These are phyloP conservation scores for Rhynchomys soricoides DNA, from an alignment of 2,113 vertebrate species.

Conservation along the genomic window DNA sequence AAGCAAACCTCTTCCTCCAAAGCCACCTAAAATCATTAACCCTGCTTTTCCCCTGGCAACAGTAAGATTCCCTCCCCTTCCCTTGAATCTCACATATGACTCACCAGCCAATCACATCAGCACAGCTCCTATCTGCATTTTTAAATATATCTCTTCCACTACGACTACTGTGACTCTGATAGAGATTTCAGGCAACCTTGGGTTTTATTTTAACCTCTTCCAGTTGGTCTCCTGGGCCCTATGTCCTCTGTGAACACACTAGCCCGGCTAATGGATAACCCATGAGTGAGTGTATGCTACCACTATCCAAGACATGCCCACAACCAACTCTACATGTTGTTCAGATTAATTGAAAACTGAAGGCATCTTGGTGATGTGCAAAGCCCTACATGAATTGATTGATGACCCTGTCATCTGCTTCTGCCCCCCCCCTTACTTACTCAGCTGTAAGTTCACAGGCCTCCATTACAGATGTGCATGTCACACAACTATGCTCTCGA, in stretches of 20 bases:
- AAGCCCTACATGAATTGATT: too few species aligned
- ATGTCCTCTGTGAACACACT: not conserved
- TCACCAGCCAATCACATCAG: not conserved
- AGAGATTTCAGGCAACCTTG: not conserved
- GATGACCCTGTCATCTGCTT: not conserved
- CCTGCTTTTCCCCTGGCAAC: not conserved
- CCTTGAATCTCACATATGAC: not conserved
- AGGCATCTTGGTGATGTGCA: not conserved
- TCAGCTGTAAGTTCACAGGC: not conserved
- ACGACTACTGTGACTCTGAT: not conserved
- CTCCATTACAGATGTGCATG: accelerated
- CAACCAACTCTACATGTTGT: not conserved
- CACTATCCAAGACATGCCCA: not conserved
- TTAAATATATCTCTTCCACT: not conserved
- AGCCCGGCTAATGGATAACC: not conserved
- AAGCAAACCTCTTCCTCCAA: not conserved
- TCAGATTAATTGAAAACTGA: not conserved
- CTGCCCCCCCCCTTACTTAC: not conserved
- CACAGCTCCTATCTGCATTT: not conserved
- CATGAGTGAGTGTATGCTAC: not conserved
- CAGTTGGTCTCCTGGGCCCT: not conserved
- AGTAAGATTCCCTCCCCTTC: not conserved
- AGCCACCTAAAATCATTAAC: not conserved
- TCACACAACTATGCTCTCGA: accelerated
- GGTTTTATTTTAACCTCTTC: constrained; percentile 15